Base-by-base conservation (phyloP, 1,140 invertebrate species). In the Pentalonia nigronervosa region DNA sequence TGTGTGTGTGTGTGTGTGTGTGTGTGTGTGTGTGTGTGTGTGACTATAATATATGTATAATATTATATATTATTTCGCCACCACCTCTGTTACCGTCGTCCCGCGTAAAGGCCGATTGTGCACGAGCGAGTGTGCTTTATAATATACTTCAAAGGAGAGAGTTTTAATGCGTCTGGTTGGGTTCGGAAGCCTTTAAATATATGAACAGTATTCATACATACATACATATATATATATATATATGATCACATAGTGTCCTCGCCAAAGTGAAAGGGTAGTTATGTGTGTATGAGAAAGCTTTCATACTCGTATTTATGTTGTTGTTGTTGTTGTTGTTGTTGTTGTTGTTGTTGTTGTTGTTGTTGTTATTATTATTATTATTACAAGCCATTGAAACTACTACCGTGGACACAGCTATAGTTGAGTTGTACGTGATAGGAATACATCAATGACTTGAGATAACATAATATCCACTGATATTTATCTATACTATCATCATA, bases 121-220 rank as follows among this genome's bases (percentile, higher is more conserved):
- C 25, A 45, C 87, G 3, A 2, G 87, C 47, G n/a, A 89, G 48
- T 53, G 87, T 53, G 23, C 47, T 89, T 50, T 89, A 48, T 48
- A 41, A 48, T 48, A 41, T 47, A 89, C 87, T 53, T 89, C 48
- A 89, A 89, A 89, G 87, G 87, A 50, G 3, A 50, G n/a, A 88
- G 47, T 88, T 88, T 88, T 88, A 88, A 88, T 50, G 86, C 86
- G 86, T 88, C n/a, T 48, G 86, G 86, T 88, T 48, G 36, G 36
- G 14, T 88, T 88, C 47, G 47, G 30, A 48, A 88, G 47, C 47
- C 84, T 48, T 25, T 48, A 25, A 20, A 48, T 30, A 21, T 21
- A 23, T 50, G 17, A 0, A 53, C 50, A 21, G 21, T 53, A 23
- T 23, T 17, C 48, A 50, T 50, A 36, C 7, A 41, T 20, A 83